These are phyloP conservation scores for Camponotus floridanus DNA, from an alignment of 1,140 invertebrate species.

Conservation along the genomic window DNA sequence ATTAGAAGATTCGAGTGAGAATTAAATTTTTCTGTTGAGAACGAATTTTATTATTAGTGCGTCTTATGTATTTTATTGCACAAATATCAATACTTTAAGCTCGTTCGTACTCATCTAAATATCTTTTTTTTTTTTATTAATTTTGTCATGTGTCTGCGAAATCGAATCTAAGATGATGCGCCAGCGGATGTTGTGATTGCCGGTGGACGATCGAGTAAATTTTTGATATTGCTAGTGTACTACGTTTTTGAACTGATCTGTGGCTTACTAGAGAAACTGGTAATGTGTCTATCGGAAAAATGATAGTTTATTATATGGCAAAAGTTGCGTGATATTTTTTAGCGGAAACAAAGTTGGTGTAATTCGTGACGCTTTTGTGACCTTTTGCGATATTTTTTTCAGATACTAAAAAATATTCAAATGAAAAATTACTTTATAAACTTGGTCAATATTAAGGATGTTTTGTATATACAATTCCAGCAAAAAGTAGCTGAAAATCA, in stretches of 20 bases:
- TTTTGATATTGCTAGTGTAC: conserved; percentile 30
- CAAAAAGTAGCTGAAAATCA: too few species aligned
- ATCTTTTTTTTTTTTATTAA: not conserved
- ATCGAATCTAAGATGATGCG: not conserved
- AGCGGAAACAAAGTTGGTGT: not conserved
- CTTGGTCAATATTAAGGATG: not conserved
- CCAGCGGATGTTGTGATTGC: conserved; percentile 4
- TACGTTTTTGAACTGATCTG: conserved; percentile 31
- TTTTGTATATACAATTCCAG: too few species aligned
- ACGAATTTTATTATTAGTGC: too few species aligned
- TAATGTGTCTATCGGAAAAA: conserved; percentile 1
- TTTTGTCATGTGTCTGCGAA: not conserved
- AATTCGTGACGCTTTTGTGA: not conserved
- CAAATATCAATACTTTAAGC: too few species aligned
- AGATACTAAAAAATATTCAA: not conserved
- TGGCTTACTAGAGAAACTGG: conserved; percentile 39
- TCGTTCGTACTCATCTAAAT: not conserved
- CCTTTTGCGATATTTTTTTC: not conserved
- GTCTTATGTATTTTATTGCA: too few species aligned
- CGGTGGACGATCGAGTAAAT: conserved; percentile 27
- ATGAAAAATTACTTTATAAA: not conserved
- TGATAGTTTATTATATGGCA: conserved; percentile 6
- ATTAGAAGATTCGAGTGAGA: too few species aligned
- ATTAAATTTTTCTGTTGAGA: too few species aligned
- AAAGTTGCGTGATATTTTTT: not conserved